These are phyloP conservation scores for Dysdera silvatica DNA, from an alignment of 1,140 invertebrate genomes.

Conservation along the genomic window DNA sequence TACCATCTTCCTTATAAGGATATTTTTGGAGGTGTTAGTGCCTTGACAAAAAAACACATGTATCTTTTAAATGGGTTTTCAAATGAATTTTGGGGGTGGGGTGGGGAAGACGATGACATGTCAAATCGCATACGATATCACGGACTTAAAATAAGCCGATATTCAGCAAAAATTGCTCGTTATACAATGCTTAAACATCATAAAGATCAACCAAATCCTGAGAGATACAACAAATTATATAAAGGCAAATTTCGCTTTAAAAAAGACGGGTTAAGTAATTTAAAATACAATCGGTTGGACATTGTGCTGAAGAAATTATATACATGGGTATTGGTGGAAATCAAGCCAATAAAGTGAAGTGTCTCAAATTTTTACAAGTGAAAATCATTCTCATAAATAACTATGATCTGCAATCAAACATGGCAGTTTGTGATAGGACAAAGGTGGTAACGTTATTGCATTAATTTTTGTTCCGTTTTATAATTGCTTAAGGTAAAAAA, in stretches of 20 bases:
- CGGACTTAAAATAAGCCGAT: slow-evolving; percentile 72
- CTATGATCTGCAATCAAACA: too few relatives aligned
- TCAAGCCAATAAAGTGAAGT: slow-evolving; percentile 26
- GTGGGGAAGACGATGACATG: slow-evolving; percentile 89
- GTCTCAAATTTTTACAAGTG: too few relatives aligned
- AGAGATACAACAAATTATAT: slow-evolving; percentile 73
- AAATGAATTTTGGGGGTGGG: slow-evolving; percentile 88
- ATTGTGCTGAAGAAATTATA: slow-evolving; percentile 54
- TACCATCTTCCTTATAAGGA: slow-evolving; percentile 39
- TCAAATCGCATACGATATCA: slow-evolving; percentile 66
- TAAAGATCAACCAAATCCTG: slow-evolving; percentile 78
- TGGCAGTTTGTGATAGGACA: too few relatives aligned
- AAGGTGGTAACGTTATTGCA: too few relatives aligned
- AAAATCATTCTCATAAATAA: too few relatives aligned
- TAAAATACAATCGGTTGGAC: slow-evolving; percentile 68
- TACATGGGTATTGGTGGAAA: slow-evolving; percentile 45
- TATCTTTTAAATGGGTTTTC: slow-evolving; percentile 78
- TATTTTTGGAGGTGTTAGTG: slow-evolving; percentile 66
- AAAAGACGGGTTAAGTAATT: slow-evolving; percentile 74
- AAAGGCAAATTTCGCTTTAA: slow-evolving; percentile 70
- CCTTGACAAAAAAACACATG: slow-evolving; percentile 72
- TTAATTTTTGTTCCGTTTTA: too few relatives aligned
- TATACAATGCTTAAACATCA: slow-evolving; percentile 86
- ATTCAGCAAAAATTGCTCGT: slow-evolving; percentile 73
- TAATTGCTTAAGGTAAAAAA: too few relatives aligned